These are phyloP conservation scores for Enteromius mattozi DNA, from an alignment of 2,797 vertebrate genomes.

Conservation along the genomic window DNA sequence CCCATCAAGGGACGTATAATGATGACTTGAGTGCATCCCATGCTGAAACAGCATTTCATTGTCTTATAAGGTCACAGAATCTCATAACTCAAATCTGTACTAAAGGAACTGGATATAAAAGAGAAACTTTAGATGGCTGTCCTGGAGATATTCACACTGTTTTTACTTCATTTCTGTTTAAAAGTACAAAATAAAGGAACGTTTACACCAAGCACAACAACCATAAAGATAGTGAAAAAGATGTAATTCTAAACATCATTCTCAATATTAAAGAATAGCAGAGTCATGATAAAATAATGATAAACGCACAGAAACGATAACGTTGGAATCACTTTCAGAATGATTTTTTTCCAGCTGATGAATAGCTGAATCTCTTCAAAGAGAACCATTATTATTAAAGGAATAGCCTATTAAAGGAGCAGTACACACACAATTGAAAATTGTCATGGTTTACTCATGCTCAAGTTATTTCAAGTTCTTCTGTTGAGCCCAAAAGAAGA, in stretches of 20 bases:
- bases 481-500: neutral
- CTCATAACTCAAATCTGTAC: slow-evolving; percentile 52
- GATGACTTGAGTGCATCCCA: slow-evolving; percentile 66
- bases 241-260: no score
- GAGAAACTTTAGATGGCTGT: slow-evolving; percentile 21
- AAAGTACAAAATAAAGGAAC: neutral
- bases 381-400: neutral
- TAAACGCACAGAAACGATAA: no score
- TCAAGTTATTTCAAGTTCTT: neutral
- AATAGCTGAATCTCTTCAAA: neutral
- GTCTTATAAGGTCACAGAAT: slow-evolving; percentile 62
- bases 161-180: neutral
- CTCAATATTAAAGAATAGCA: no score
- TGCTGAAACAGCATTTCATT: slow-evolving; percentile 71
- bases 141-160: neutral
- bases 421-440: neutral
- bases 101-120: neutral
- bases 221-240: no score
- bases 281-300: no score
- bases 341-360: no score
- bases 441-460: neutral
- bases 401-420: neutral
- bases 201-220: no score
- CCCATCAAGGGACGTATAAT: slow-evolving; percentile 52
- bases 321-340: no score